Base-by-base conservation (phyloP, 2,113 vertebrate genomes). In the Odocoileus hemionus region DNA sequence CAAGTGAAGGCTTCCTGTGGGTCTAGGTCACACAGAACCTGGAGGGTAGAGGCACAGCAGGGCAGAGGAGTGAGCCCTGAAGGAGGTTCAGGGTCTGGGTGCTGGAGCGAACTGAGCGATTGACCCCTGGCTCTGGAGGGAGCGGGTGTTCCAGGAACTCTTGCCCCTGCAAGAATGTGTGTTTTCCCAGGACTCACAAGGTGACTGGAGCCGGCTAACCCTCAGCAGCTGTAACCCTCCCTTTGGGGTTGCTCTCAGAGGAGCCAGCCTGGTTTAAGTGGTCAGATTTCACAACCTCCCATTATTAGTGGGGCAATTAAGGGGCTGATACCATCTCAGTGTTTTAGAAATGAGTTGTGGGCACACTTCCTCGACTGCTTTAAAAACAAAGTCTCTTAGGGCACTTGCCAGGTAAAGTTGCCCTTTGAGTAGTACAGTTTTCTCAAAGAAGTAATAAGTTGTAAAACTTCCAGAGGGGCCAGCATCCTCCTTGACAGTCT, bases 261-360 rank as follows among this genome's bases (percentile, higher is more conserved):
- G 57, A 79, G 78, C 76, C 14, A 21, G 94, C 85, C 88, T 91
- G 90, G 79, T 97, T 94, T 90, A 95, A 96, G 91, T 93, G 96
- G 88, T 97, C 97, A 97, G 88, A 78, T 98, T 98, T 98, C 97
- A 97, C 90, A 98, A 91, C 86, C 92, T 97, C 76, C 47, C 70
- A 64, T 95, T 95, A 93, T 96, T 97, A 58, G 78, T 7, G 28
- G 96, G 54, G 61, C 95, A 97, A 39, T 98, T 98, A 98, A 95
- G 91, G 82, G 33, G 16, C 93, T 5, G 91, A 98, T 98, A 97
- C 80, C 82, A 98, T 98, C 97, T 98, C 57, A 76, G 70, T 97
- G 89, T 96, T 97, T 97, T 94, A 96, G 97, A 97, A 96, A 92
- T 95, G 94, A 97, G 78, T 86, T 95, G 93, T 95, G 95, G 90